Base-by-base conservation (phyloP, 1,140 invertebrate species). In the Aphis gossypii region DNA sequence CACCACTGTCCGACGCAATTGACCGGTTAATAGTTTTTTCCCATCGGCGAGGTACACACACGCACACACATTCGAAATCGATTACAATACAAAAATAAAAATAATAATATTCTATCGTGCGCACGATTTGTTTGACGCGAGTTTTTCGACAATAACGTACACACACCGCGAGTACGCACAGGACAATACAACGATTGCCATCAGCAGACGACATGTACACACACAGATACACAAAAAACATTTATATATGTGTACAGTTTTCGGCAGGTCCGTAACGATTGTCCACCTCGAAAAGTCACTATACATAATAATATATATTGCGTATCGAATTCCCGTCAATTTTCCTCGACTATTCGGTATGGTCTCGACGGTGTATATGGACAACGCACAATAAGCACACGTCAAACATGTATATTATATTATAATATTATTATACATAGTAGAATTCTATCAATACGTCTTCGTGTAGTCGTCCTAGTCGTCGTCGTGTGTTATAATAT, bases 21-120 rank as follows among this genome's bases (percentile, higher is more conserved):
- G 92, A 93, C 92, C 92, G 92, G 92, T 93, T 93, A 93, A 93
- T 93, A 93, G 92, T 86, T 84, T 84, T 93, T 86, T 93, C 92
- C 82, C 92, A 84, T 93, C 92, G 54, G 11, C 9, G 7, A 46
- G 21, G 21, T 5, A 30, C 48, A 89, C 18, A 48, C 76, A 21
- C 76, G 41, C 35, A 46, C 9, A 35, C 48, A 38, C 91, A 83
- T 92, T 92, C 11, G 91, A 92, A 92, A 92, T 92, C 91, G 91
- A 92, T 92, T 83, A 92, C 46, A 82, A 92, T 84, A 83, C 30
- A 83, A 83, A 38, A 91, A 91, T n/a, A 91, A 92, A 44, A 89
- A 89, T 91, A 76, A 91, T 91, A 76, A 91, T 76, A 56, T 41
- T 54, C 35, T 18, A 41, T 89, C 88, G 88, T 23, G 18, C 48